Base-by-base conservation (phyloP, 2,888 invertebrate species). In the Melitaea athalia region DNA sequence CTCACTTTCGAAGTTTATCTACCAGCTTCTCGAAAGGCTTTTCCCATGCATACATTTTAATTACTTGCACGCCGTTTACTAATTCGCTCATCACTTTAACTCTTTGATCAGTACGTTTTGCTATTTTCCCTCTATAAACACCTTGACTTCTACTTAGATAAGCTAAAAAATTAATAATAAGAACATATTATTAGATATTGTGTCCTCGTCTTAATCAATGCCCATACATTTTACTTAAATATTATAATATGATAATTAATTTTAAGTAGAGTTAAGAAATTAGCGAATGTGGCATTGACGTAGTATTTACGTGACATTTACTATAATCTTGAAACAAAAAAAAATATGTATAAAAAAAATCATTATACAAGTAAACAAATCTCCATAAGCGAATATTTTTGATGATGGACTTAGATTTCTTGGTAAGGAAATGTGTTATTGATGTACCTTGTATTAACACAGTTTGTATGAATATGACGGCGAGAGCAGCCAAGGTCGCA, bases 41-140 rank as follows among this genome's bases (percentile, higher is more conserved):
- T 80, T 97, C 97, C 95, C 97, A 97, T 1, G 96, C 95, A 78
- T 97, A 97, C 96, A 97, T 97, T 90, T 97, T 97, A 76, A 97
- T 96, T 0, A 97, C 96, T 78, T 96, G 94, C 76, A 97, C 96
- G 0, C 96, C 97, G 70, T 93, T 93, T 7, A 97, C 95, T 65
- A 97, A 94, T 86, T 97, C 97, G 76, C 95, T 95, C 96, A 97
- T 97, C 12, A 96, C 91, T 70, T 95, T 94, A 14, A 97, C 95
- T 72, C 97, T 91, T 81, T 95, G 95, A 80, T 97, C 97, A 0
- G 96, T 96, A 68, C 94, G 92, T 67, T 91, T 88, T 0, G 96
- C 96, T 15, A 95, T 95, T 79, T 95, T 94, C 14, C 93, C 91
- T 76, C 96, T 81, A 43, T 90, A 79, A 14, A 81, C 76, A 53